A percentile compares a stretch with the other conserved stretches of the same genome.
phyloP scores from a whole-genome alignment of 2,888 invertebrate species.

The Darwinula stevensoni region DNA sequence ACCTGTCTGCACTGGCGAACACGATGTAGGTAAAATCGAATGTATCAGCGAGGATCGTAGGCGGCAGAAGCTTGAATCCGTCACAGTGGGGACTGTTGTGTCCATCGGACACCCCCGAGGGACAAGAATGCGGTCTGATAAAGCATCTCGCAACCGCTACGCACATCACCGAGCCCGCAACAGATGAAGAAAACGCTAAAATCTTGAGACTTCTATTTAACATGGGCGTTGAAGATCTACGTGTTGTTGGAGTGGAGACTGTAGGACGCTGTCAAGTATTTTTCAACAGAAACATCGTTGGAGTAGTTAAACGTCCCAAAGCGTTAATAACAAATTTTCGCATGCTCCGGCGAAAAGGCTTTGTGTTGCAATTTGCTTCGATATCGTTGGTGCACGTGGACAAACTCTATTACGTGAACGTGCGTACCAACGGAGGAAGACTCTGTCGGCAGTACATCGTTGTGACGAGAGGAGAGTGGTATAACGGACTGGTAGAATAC shows the following conservation, averaged over 20 bases:
- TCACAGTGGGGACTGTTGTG: slow-evolving; percentile 99
- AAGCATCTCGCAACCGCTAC: slow-evolving; percentile 96
- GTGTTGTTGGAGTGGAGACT: slow-evolving; percentile 53
- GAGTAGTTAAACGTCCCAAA: too few relatives aligned
- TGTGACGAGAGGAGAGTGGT: slow-evolving; percentile 50
- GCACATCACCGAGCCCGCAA: slow-evolving; percentile 97
- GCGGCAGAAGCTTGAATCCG: slow-evolving; percentile 80
- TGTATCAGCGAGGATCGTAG: slow-evolving; percentile 95
- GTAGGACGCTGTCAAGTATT: too few relatives aligned
- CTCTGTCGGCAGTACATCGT: too few relatives aligned
- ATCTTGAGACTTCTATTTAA: slow-evolving; percentile 54
- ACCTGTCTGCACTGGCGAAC: slow-evolving; percentile 92
- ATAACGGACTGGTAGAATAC: slow-evolving; percentile 78
- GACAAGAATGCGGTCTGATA: slow-evolving; percentile 86
- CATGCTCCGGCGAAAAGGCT: too few relatives aligned
- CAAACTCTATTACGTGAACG: too few relatives aligned
- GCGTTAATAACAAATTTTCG: too few relatives aligned
- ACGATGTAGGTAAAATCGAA: slow-evolving; percentile 98
- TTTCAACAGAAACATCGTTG: too few relatives aligned
- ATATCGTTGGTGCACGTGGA: too few relatives aligned
- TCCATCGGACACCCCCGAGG: slow-evolving; percentile 96
- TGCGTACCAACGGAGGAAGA: too few relatives aligned
- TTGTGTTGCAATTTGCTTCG: too few relatives aligned
- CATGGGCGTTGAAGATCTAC: slow-evolving; percentile 72
- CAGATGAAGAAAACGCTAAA: slow-evolving; percentile 68